Evolutionary conservation across 2,113 vertebrate genomes (phyloP), one percentile per base, ranked within the genome.

Genomic region (Rhabdomys dilectus): DNA sequence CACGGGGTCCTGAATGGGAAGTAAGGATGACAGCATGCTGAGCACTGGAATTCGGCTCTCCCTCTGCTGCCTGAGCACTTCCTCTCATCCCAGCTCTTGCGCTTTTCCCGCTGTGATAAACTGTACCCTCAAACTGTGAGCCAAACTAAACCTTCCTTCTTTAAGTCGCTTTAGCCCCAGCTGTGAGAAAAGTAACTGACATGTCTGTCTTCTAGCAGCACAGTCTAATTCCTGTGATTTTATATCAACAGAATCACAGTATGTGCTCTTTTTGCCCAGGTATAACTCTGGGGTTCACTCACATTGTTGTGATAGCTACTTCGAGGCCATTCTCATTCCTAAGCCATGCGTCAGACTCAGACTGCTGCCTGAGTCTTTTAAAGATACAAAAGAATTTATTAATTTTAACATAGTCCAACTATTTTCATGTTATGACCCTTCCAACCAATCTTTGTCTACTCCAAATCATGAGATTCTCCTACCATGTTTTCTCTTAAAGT

Each of bases 321-420:
- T 10, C 19, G 73, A 36, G 15, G 77, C 86, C 29, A 60, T 80
- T 73, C 12, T 90, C 62, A 22, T 70, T 70, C 19, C 39, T 66
- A 75, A 12, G 39, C 53, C 87, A 70, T n/a, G 66, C 24, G 42
- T 75, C 24, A 62, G 45, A 19, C 36, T 72, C 36, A 21, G 17
- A 72, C 16, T n/a, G 17, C 70, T 72, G 70, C 70, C 17, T n/a
- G 21, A n/a, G 72, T 84, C 51, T 82, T 64, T 70, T 82, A 64
- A 42, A 66, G 5, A 12, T 86, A 75, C 89, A 31, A 80, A 86
- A 73, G 1, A 80, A 77, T 87, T 90, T 66, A 24, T 93, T 85
- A 64, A 88, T 75, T 97, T 94, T 91, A 73, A 73, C 70, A 48
- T 77, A 87, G 42, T 64, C 1, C 48, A 87, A 70, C 34, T 31